Base-by-base conservation (phyloP, 2,113 vertebrate species). In the Mustela nigripes region DNA sequence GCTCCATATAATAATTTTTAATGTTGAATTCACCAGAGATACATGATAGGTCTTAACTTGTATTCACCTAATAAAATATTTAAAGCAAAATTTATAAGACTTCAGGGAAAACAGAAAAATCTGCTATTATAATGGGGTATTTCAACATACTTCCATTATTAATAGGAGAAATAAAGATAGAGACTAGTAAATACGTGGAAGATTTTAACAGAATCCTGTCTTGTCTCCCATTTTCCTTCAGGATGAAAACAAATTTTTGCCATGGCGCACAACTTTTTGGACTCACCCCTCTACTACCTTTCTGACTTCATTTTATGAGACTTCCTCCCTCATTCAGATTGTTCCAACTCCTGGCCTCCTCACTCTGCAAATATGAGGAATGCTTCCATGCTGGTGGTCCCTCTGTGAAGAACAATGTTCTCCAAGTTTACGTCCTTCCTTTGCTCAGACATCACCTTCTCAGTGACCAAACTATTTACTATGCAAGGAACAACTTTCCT, bases 11-110 rank as follows among this genome's bases (percentile, higher is more conserved):
- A 67, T 48, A 39, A 60, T 33, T 58, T 89, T 84, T 63, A 45
- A n/a, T 56, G n/a, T 92, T 39, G 14, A 85, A 85, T 79, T 92
- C 78, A 94, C 36, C 45, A 79, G 45, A 42, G 56, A 81, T 42
- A 84, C 45, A 65, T 9, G 42, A 50, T 9, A 95, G 11, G 33
- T 92, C 36, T 50, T 65, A 80, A 84, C 36, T 84, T 74, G 10
- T 39, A 85, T 42, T 96, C 21, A 81, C 56, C 28, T 45, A 92
- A 89, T 67, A 58, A 45, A 88, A 92, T 33, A 88, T 92, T 88
- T 60, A 88, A 88, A 85, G 26, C 1, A 42, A 80, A 92, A 89
- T 21, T 39, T 91, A 11, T 19, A 69, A 83, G 60, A 36, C 26
- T 24, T 3, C 1, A 85, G 48, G 63, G 63, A 89, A 89, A 90